Base-by-base conservation (phyloP, 2,113 vertebrate species). In the Epinephelus fuscoguttatus region DNA sequence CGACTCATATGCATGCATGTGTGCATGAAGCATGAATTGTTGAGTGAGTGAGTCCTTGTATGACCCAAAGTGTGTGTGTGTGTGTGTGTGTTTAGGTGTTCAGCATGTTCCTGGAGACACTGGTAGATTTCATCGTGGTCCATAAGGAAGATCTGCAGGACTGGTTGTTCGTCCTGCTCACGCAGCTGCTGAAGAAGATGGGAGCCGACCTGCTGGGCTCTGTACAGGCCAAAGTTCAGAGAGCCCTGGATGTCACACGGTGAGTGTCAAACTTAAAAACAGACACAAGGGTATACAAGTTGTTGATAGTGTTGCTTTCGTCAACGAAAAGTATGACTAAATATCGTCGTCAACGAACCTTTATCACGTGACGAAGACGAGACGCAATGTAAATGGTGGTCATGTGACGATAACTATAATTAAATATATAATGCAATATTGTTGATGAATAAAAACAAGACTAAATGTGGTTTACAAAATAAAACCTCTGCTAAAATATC, bases 71-170 rank as follows among this genome's bases (percentile, higher is more conserved):
- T 70, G 59, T 76, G 11, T 71, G 57, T 68, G 6, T 80, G n/a
- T 71, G 57, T 68, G 6, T 80, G n/a, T 85, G 67, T 75, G 64
- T 86, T 14, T 91, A 99, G 98, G 98, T 99, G 40, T 99, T 99
- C 96, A 99, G 98, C 90, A 99, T 99, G 98, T 99, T 99, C 96
- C 94, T 99, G 96, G 98, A 99, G 93, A 99, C 98, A 0, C 94
- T 99, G 66, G 98, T 99, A 42, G 98, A 99, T 92, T 99, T 99
- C 93, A 97, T 99, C 87, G 95, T 93, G 87, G 97, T 99, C 71
- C 98, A 99, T 86, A 99, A 97, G 92, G 98, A 98, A 1, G 98
- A 99, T 84, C 96, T 99, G 73, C 98, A 98, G 86, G 98, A 99
- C 90, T 99, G 98, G 98, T 89, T 99, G 25, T 99, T 99, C 40